phyloP scores from a whole-genome alignment of 1,140 invertebrate genomes.

The Drosophila oshimai region DNA sequence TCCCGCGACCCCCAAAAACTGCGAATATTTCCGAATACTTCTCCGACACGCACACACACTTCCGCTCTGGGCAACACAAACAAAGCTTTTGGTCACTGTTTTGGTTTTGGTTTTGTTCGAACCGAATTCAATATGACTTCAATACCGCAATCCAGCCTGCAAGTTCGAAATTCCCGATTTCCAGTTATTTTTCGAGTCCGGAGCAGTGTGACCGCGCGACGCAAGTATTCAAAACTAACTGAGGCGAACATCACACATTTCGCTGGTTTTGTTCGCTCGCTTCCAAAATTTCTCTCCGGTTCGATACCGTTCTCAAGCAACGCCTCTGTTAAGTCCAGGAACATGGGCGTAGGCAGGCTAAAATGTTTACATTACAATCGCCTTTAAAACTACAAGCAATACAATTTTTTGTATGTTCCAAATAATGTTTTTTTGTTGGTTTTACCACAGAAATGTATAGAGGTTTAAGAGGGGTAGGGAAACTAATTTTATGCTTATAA shows the following conservation, averaged over 20 bases:
- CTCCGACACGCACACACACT: slow-evolving; percentile 35
- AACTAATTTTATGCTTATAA: no score
- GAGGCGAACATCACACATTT: neutral
- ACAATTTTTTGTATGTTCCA: no score
- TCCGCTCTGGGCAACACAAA: slow-evolving; percentile 10
- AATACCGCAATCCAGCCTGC: no score
- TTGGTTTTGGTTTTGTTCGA: slow-evolving; percentile 18
- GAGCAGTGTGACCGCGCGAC: neutral
- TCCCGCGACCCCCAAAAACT: slow-evolving; percentile 12
- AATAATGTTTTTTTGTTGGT: no score
- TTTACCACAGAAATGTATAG: no score
- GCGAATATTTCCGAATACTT: slow-evolving; percentile 49
- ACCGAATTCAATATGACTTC: neutral
- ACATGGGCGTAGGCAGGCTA: neutral
- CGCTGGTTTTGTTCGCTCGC: neutral
- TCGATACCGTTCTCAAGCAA: neutral
- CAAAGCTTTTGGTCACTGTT: slow-evolving; percentile 15
- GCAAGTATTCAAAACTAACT: neutral
- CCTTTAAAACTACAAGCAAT: no score
- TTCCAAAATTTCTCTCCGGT: neutral
- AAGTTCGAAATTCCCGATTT: neutral
- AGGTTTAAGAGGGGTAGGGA: no score
- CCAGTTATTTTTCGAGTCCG: neutral
- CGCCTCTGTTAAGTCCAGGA: neutral
- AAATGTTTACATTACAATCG: no score